A percentile compares a stretch with the other conserved stretches of the same genome.
These are phyloP conservation scores for Otocyon megalotis DNA, from an alignment of 2,113 vertebrate species.

Conservation along the genomic window DNA sequence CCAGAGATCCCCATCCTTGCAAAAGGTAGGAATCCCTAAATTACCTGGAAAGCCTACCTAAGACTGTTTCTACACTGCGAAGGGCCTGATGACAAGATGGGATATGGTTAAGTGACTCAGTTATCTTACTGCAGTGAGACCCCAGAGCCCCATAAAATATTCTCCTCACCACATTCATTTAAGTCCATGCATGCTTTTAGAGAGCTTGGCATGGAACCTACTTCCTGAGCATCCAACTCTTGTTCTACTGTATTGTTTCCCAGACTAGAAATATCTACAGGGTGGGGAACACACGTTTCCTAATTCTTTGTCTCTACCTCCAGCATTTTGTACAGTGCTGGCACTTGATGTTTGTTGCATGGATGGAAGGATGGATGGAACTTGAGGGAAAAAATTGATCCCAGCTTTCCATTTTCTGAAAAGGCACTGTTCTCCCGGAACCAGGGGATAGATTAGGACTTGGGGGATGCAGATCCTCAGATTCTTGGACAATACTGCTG, in stretches of 20 bases:
- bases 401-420: not conserved
- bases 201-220: too few relatives aligned
- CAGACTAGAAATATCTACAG: not conserved
- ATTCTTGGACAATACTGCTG: not conserved
- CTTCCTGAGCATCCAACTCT: not conserved
- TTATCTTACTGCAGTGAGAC: not conserved
- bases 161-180: not conserved
- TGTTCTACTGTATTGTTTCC: not conserved
- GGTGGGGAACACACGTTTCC: not conserved
- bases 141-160: too few relatives aligned
- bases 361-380: not conserved
- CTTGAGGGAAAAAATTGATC: not conserved
- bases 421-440: not conserved
- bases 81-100: not conserved
- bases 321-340: not conserved
- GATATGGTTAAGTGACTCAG: not conserved
- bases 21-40: not conserved
- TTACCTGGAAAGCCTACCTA: not conserved
- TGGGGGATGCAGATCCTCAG: not conserved
- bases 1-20: not conserved
- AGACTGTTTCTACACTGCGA: not conserved
- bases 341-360: not conserved
- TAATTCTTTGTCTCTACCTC: not conserved
- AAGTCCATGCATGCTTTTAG: not conserved
- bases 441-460: not conserved